These are phyloP conservation scores for Drosophila conformis DNA, from an alignment of 2,888 invertebrate species.

Conservation along the genomic window DNA sequence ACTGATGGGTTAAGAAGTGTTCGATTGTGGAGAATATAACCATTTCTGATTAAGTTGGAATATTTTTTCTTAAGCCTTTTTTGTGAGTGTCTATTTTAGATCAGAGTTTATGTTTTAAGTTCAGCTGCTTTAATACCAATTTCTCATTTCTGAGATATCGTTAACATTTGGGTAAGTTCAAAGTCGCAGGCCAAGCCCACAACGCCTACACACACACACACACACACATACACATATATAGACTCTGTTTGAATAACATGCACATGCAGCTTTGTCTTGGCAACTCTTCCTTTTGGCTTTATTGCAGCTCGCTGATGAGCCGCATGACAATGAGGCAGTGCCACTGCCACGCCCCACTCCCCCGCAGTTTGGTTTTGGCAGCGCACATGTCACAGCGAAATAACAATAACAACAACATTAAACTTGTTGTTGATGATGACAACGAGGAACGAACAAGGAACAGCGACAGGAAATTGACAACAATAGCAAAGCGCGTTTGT, in stretches of 20 bases:
- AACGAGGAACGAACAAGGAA: slow-evolving; percentile 11
- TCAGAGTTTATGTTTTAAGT: background rate
- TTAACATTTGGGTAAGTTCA: slow-evolving; percentile 6
- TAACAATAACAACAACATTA: slow-evolving; percentile 12
- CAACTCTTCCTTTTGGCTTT: slow-evolving; percentile 39
- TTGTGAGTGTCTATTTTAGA: background rate
- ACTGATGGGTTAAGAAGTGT: too few species aligned
- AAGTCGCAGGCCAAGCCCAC: slow-evolving; percentile 31
- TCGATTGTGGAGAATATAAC: background rate
- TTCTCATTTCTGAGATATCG: background rate
- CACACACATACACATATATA: background rate
- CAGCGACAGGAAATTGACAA: slow-evolving; percentile 69
- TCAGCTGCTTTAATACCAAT: background rate
- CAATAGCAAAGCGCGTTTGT: slow-evolving; percentile 63
- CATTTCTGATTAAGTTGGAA: background rate
- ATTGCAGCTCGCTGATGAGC: slow-evolving; percentile 59
- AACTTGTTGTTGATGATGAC: slow-evolving; percentile 3
- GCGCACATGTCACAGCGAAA: slow-evolving; percentile 27
- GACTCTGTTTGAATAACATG: slow-evolving; percentile 2
- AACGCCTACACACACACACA: background rate
- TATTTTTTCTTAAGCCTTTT: background rate
- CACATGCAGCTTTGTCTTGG: slow-evolving; percentile 43
- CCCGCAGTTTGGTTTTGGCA: slow-evolving; percentile 34
- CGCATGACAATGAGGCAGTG: slow-evolving; percentile 58
- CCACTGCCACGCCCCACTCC: slow-evolving; percentile 44